phyloP scores from a whole-genome alignment of 2,888 invertebrate genomes.

The Yponomeuta malinellus region DNA sequence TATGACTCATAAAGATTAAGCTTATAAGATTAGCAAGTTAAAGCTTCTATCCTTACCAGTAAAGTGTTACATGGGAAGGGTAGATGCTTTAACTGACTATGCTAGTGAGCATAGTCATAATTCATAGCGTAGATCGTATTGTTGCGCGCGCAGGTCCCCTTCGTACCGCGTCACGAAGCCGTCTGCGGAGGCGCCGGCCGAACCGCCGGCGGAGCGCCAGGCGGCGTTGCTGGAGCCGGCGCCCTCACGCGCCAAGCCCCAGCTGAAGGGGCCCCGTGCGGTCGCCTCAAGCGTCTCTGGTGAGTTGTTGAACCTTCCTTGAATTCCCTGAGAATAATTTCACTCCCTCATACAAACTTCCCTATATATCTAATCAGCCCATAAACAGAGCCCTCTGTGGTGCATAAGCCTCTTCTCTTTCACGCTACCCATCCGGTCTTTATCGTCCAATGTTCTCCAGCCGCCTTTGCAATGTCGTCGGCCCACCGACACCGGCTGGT shows the following conservation, averaged over 20 bases:
- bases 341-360: background rate
- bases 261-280: slow-evolving; percentile 72
- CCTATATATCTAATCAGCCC: background rate
- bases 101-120: background rate
- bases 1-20: too few species aligned
- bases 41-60: too few species aligned
- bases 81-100: too few species aligned
- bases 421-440: background rate
- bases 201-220: slow-evolving; percentile 28
- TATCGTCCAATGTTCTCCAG: too few species aligned
- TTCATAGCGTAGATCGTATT: slow-evolving; percentile 46
- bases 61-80: too few species aligned
- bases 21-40: too few species aligned
- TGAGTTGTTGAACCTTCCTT: slow-evolving; percentile 29
- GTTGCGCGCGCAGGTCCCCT: slow-evolving; percentile 75
- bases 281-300: slow-evolving; percentile 78
- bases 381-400: background rate
- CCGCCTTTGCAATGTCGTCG: too few species aligned
- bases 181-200: slow-evolving; percentile 55
- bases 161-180: slow-evolving; percentile 78
- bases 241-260: slow-evolving; percentile 49
- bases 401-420: background rate
- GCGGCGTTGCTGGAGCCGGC: slow-evolving; percentile 48
- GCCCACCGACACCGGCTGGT: too few species aligned
- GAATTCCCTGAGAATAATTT: background rate